Evolutionary conservation across 2,888 invertebrate genomes (phyloP).

Genomic region (Drosophila hamatofila): DNA sequence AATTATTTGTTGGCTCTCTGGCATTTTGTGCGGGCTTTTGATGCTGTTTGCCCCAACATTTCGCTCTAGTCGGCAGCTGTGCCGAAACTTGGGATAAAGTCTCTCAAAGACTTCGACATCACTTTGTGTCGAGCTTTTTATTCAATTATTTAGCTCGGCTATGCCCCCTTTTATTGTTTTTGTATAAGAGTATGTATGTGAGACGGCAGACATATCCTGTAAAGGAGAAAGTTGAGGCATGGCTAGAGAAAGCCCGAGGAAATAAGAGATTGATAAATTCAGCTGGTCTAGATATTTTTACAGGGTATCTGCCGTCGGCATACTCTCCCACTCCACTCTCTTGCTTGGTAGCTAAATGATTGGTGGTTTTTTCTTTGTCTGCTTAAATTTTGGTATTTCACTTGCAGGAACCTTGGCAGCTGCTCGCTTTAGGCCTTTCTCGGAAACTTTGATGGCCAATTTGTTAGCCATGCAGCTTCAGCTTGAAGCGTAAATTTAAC

Average conservation of each 20-base stretch:
- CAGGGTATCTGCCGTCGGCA: constrained; percentile 6
- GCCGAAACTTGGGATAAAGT: constrained; percentile 67
- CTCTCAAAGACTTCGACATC: constrained; percentile 64
- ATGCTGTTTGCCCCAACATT: constrained; percentile 27
- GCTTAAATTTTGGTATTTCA: constrained; percentile 33
- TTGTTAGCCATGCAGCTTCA: constrained; percentile 34
- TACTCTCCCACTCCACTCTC: neutral
- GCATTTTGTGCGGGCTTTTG: constrained; percentile 53
- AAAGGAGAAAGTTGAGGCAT: too few relatives aligned
- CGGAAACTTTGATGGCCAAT: constrained; percentile 62
- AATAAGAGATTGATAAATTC: too few relatives aligned
- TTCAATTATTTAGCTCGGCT: constrained; percentile 50
- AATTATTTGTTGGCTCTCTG: constrained; percentile 65
- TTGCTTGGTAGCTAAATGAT: constrained; percentile 58
- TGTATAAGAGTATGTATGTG: neutral
- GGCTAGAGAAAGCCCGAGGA: neutral
- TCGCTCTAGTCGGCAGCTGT: constrained; percentile 51
- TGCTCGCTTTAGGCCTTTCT: constrained; percentile 52
- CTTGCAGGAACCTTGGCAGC: constrained; percentile 43
- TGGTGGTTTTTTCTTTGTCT: constrained; percentile 31
- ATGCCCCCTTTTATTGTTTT: constrained; percentile 26
- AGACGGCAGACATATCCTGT: neutral
- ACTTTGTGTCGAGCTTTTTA: constrained; percentile 57
- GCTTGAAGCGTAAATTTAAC: constrained; percentile 55
- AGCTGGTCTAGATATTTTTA: too few relatives aligned